phyloP scores from a whole-genome alignment of 2,888 invertebrate genomes.

The Julus scanicus region DNA sequence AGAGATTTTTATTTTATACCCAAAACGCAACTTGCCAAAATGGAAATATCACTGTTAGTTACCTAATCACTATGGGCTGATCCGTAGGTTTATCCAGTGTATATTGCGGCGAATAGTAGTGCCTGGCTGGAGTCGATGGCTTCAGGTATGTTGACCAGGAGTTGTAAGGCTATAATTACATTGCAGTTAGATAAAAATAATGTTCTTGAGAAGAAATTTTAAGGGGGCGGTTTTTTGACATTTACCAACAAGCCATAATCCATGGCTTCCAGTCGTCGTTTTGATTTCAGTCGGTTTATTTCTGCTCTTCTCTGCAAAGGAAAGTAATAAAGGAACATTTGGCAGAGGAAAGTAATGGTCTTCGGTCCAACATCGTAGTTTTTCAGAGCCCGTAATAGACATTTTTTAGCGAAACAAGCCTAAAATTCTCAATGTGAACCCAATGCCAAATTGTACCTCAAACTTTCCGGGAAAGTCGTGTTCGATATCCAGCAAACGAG shows the following conservation, averaged over 20 bases:
- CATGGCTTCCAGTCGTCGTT: slow-evolving; percentile 50
- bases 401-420: neutral
- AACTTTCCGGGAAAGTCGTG: slow-evolving; percentile 52
- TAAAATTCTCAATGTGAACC: neutral
- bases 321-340: neutral
- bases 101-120: neutral
- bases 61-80: neutral
- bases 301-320: slow-evolving; percentile 52
- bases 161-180: neutral
- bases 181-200: neutral
- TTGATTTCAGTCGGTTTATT: slow-evolving; percentile 54
- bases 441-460: slow-evolving; percentile 52
- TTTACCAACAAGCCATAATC: slow-evolving; percentile 53
- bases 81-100: neutral
- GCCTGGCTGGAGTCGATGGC: slow-evolving; percentile 31
- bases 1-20: too few relatives aligned
- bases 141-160: slow-evolving; percentile 41
- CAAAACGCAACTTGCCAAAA: neutral
- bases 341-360: neutral
- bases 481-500: slow-evolving; percentile 51
- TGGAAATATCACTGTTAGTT: neutral
- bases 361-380: neutral
- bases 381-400: neutral
- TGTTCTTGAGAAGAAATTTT: neutral
- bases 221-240: neutral